These are phyloP conservation scores for Hypocryptadius cinnamomeus DNA, from an alignment of 2,113 vertebrate species.

Conservation along the genomic window DNA sequence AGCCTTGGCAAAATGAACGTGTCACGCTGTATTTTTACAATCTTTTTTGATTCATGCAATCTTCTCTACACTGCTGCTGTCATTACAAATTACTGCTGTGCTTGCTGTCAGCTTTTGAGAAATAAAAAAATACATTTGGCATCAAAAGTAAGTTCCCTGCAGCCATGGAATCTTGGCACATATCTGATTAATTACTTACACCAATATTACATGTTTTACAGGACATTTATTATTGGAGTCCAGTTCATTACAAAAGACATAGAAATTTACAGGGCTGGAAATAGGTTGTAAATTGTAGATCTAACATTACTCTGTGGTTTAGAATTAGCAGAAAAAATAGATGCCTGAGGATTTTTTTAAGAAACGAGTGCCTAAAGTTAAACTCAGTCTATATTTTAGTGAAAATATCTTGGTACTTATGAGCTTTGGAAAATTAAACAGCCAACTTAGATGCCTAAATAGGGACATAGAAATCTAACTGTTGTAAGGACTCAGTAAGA, in stretches of 20 bases:
- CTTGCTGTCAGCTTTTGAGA: neutral
- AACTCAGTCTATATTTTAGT: neutral
- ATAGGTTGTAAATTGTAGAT: neutral
- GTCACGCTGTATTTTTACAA: neutral
- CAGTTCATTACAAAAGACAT: neutral
- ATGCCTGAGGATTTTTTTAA: neutral
- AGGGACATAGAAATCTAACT: neutral
- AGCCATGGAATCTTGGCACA: neutral
- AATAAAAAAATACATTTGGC: slow-evolving; percentile 24
- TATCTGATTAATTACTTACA: neutral
- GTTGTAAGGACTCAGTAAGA: neutral
- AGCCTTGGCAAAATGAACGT: neutral
- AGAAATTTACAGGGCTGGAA: slow-evolving; percentile 6
- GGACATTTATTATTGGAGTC: slow-evolving; percentile 13
- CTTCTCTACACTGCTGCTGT: neutral
- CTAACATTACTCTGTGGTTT: neutral
- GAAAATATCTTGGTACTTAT: neutral
- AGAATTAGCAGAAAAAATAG: slow-evolving; percentile 40
- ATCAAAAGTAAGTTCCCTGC: neutral
- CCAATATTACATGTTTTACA: slow-evolving; percentile 34
- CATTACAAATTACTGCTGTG: neutral
- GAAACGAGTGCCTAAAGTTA: neutral
- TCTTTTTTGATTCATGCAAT: neutral
- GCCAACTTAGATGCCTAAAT: neutral
- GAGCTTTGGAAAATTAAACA: neutral